phyloP scores from a whole-genome alignment of 1,140 invertebrate species.

The Anastrepha ludens region DNA sequence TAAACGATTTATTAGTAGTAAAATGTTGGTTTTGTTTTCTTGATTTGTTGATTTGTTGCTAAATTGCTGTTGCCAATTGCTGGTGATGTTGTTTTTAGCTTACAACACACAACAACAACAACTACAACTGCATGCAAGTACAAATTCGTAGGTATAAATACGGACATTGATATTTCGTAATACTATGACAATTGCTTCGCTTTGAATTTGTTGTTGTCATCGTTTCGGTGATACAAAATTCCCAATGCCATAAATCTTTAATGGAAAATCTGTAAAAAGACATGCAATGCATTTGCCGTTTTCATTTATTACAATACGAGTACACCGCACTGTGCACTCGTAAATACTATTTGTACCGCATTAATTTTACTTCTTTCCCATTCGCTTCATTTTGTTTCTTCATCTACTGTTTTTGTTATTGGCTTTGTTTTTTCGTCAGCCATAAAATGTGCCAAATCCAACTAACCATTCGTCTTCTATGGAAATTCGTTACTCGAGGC shows the following conservation, averaged over 20 bases:
- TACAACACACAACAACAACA: not conserved
- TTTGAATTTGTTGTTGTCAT: constrained; percentile 9
- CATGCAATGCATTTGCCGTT: constrained; percentile 43
- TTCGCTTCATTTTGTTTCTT: not conserved
- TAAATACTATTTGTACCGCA: not conserved
- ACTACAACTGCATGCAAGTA: not conserved
- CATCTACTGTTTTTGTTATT: not conserved
- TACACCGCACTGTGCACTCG: not conserved
- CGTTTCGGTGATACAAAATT: not conserved
- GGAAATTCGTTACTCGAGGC: not conserved
- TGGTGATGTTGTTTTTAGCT: not conserved
- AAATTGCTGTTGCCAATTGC: not conserved
- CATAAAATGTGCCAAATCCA: constrained; percentile 35
- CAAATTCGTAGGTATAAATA: not conserved
- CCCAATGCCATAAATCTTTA: constrained; percentile 48
- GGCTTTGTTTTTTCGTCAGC: not conserved
- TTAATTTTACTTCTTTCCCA: not conserved
- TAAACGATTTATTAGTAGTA: constrained; percentile 52
- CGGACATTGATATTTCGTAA: constrained; percentile 24
- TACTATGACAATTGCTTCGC: constrained; percentile 15
- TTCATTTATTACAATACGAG: constrained; percentile 44
- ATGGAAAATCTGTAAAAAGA: constrained; percentile 47
- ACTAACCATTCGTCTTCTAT: not conserved
- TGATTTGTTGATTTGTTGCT: constrained; percentile 16
- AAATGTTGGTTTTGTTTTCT: constrained; percentile 38